Conservation (phyloP, 2,113 vertebrate genomes). For the Axis porcinus region DNA sequence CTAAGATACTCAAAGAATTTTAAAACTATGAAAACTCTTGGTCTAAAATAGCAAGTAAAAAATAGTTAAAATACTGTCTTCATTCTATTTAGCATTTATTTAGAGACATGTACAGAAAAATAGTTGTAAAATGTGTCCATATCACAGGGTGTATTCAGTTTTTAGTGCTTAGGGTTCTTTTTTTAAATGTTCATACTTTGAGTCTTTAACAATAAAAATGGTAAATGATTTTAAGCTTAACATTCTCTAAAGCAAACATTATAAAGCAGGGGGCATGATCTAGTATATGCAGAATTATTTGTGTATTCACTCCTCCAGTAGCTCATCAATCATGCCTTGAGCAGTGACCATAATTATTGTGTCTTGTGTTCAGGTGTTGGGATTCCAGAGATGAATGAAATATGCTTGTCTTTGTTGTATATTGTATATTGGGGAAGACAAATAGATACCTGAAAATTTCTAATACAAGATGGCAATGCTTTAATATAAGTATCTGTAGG, state of each 20-base stretch:
- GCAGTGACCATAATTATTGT: background rate
- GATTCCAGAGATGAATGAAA: background rate
- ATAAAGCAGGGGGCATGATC: background rate
- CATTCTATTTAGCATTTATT: background rate
- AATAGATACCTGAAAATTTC: background rate
- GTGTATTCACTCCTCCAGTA: background rate
- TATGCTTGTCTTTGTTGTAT: background rate
- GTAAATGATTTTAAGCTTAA: background rate
- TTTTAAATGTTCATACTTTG: background rate
- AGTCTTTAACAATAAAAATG: background rate
- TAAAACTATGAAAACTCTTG: background rate
- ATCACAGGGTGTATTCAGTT: background rate
- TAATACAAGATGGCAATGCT: too few relatives aligned
- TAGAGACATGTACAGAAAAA: background rate
- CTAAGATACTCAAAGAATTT: background rate
- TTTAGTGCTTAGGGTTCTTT: background rate
- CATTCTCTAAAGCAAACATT: background rate
- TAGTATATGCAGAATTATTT: background rate
- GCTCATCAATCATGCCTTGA: background rate
- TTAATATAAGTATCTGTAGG: too few relatives aligned
- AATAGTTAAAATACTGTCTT: background rate
- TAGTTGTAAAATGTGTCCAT: background rate
- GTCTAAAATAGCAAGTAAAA: background rate
- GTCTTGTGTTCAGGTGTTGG: background rate
- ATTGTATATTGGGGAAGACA: background rate